Conservation (phyloP, 1,140 invertebrate species). For the Lepidostoma basale region DNA sequence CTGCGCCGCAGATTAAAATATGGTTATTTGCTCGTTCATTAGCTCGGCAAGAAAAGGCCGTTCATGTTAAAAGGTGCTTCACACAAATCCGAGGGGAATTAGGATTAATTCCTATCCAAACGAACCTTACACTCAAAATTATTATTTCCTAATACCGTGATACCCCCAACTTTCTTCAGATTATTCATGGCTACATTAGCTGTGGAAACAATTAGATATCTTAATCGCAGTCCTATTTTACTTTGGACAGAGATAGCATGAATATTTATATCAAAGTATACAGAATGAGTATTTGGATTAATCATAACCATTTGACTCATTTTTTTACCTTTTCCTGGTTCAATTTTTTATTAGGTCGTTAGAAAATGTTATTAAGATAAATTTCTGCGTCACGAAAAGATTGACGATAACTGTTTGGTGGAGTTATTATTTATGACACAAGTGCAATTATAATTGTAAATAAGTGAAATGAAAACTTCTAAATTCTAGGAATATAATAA, state of each 20-base stretch:
- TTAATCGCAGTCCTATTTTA: slow-evolving; percentile 1
- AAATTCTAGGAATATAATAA: not conserved
- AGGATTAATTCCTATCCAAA: slow-evolving; percentile 12
- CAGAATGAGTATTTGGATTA: too few species aligned
- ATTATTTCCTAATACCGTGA: slow-evolving; percentile 5
- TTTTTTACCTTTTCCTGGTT: not conserved
- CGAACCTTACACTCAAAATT: slow-evolving; percentile 9
- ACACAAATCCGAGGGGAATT: slow-evolving; percentile 12
- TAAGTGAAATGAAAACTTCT: not conserved
- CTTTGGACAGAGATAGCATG: not conserved
- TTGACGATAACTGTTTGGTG: too few species aligned
- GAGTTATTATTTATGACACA: too few species aligned
- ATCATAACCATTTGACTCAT: not conserved
- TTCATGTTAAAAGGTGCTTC: slow-evolving; percentile 28
- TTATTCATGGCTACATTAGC: not conserved
- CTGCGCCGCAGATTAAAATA: too few species aligned
- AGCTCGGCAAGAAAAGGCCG: not conserved
- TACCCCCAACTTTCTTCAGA: slow-evolving; percentile 2
- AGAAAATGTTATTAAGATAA: not conserved
- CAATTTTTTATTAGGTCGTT: not conserved
- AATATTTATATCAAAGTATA: not conserved
- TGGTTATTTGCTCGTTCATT: slow-evolving; percentile 25
- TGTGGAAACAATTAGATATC: slow-evolving; percentile 18
- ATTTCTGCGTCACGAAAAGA: not conserved
- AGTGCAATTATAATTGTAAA: not conserved